Conservation (phyloP, 2,888 invertebrate genomes). For the Chouioia cunea region DNA sequence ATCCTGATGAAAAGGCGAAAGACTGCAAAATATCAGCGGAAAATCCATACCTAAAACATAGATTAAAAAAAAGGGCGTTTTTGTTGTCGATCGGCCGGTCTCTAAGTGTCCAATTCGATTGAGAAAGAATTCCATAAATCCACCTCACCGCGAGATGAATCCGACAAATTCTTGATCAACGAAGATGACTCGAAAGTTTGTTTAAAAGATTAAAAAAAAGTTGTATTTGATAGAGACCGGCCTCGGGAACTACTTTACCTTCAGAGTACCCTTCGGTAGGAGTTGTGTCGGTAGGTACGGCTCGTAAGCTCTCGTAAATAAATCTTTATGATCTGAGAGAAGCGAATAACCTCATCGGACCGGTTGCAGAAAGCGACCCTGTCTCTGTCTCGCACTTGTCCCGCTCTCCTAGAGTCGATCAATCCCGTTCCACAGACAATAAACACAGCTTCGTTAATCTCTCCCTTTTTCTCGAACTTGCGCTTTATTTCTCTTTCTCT, state of each 20-base stretch:
- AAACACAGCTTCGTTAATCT: constrained; percentile 68
- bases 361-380: constrained; percentile 64
- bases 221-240: constrained; percentile 63
- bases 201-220: neutral
- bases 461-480: constrained; percentile 51
- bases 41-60: constrained; percentile 68
- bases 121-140: too few relatives aligned
- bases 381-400: constrained; percentile 59
- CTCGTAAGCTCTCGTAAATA: constrained; percentile 67
- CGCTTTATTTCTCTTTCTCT: constrained; percentile 34
- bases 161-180: constrained; percentile 1
- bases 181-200: neutral
- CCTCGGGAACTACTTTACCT: constrained; percentile 70
- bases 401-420: constrained; percentile 68
- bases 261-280: constrained; percentile 66
- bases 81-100: constrained; percentile 61
- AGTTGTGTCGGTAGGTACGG: constrained; percentile 65
- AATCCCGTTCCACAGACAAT: constrained; percentile 67
- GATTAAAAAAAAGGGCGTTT: constrained; percentile 61
- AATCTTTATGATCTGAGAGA: constrained; percentile 61
- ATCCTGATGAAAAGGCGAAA: constrained; percentile 58
- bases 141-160: too few relatives aligned
- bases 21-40: constrained; percentile 62
- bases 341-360: constrained; percentile 47
- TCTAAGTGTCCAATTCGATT: constrained; percentile 50